Percentiles rank a stretch among this genome's conserved stretches.
Conservation (phyloP, 2,113 vertebrate genomes). For the Nesoenas mayeri region DNA sequence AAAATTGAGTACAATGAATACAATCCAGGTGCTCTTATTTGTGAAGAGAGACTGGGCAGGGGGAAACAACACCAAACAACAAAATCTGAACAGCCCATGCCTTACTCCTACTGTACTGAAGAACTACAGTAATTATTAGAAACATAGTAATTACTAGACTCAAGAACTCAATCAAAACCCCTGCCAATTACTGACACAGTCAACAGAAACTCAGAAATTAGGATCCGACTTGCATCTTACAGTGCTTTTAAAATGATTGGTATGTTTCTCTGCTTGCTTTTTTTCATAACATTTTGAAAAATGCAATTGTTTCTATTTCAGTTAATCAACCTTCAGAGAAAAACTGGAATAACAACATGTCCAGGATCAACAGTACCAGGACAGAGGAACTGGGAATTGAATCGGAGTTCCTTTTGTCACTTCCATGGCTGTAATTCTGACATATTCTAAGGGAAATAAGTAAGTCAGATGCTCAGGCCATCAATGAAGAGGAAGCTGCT, state of each 20-base stretch:
- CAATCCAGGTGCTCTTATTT: not conserved
- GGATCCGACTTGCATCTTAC: not conserved
- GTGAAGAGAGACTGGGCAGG: not conserved
- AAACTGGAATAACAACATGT: not conserved
- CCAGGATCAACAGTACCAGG: not conserved
- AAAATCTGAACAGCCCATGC: not conserved
- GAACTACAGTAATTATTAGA: not conserved
- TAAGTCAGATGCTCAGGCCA: not conserved
- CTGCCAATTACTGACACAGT: not conserved
- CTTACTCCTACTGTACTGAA: not conserved
- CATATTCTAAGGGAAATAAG: not conserved
- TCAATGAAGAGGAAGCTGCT: not conserved
- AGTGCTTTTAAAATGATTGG: not conserved
- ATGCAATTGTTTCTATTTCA: not conserved
- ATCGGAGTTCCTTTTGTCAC: not conserved
- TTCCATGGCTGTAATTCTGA: not conserved
- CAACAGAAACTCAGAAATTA: not conserved
- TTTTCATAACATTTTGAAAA: not conserved
- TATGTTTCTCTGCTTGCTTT: not conserved
- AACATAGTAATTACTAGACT: not conserved
- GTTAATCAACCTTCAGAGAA: not conserved
- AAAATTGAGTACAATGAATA: not conserved
- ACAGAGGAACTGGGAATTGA: not conserved
- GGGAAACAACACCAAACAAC: accelerated
- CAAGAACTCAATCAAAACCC: not conserved